These are phyloP conservation scores for Chaetogeoica ovagalla DNA, from an alignment of 2,888 invertebrate genomes.

Conservation along the genomic window DNA sequence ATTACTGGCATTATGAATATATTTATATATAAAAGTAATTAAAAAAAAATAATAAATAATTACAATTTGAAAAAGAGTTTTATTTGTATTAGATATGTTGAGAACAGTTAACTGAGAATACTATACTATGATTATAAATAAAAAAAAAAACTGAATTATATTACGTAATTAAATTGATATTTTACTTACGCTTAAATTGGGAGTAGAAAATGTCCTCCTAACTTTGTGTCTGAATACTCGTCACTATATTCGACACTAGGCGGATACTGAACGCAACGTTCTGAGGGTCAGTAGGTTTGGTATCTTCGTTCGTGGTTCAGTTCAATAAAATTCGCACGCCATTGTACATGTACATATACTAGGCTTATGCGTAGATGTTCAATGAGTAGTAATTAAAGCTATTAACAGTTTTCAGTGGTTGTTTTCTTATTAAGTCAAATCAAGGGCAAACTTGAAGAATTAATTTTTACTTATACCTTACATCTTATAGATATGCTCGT, in stretches of 20 bases:
- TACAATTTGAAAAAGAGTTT: too few species aligned
- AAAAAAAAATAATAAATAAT: too few species aligned
- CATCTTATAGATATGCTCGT: not conserved
- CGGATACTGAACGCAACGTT: conserved; percentile 37
- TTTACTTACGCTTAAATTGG: conserved; percentile 45
- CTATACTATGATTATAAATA: not conserved
- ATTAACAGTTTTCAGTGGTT: conserved; percentile 49
- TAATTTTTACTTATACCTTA: conserved; percentile 8
- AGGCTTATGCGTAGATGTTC: conserved; percentile 43
- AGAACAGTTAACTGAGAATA: not conserved
- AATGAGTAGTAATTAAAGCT: conserved; percentile 50
- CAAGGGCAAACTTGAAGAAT: conserved; percentile 49
- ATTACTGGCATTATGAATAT: too few species aligned
- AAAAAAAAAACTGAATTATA: not conserved
- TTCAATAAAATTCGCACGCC: conserved; percentile 50
- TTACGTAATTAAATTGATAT: not conserved
- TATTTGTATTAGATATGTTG: not conserved
- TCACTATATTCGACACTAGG: conserved; percentile 28
- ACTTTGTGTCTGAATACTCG: conserved; percentile 14
- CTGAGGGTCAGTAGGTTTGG: conserved; percentile 34
- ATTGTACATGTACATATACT: conserved; percentile 16
- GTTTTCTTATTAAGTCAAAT: conserved; percentile 47
- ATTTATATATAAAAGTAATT: too few species aligned
- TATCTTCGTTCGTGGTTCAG: conserved; percentile 40
- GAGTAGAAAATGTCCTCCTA: conserved; percentile 22